Evolutionary conservation across 2,888 invertebrate genomes (phyloP), one percentile per base, ranked within the genome.

Genomic region (Hanleya hanleyi): DNA sequence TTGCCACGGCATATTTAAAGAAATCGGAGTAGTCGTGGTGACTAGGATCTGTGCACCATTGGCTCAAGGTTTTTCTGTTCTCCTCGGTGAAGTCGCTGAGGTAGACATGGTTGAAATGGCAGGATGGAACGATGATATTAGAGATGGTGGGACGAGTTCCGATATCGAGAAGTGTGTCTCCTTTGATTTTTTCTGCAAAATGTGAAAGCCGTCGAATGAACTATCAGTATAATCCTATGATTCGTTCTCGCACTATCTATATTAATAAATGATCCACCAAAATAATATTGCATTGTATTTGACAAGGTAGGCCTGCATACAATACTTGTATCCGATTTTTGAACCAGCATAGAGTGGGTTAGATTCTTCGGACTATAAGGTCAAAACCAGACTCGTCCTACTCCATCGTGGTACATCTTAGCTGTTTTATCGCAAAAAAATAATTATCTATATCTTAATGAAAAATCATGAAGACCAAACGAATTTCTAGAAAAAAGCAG

Each of bases 121-220:
- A 37, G 50, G 62, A 67, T 22, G 64, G 69, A 32, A 67, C 72
- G 62, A 75, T 72, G n/a, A 72, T 62, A 29, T 35, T 62, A 36
- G 66, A 67, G 32, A 75, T 51, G 18, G 72, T 41, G 4, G 75
- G 72, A 7, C 75, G 72, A 5, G 75, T 72, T 15, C 75, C 75
- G 29, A 75, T 67, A 33, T 75, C 75, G 26, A 75, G 57, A 33
- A 75, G 72, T 15, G 70, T 61, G 6, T 35, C 22, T 9, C 75
- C 75, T 1, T 15, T 67, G 0, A 75, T 26, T 5, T 73, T 32
- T 18, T 37, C 75, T 75, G 33, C 2, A n/a, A n/a, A n/a, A n/a
- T n/a, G n/a, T n/a, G n/a, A n/a, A n/a, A n/a, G n/a, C n/a, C n/a
- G n/a, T 41, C 18, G 41, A 41, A 12, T 12, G 18, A 41, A 12